These are phyloP conservation scores for Oreochromis spilurus DNA, from an alignment of 2,113 vertebrate species.

Conservation along the genomic window DNA sequence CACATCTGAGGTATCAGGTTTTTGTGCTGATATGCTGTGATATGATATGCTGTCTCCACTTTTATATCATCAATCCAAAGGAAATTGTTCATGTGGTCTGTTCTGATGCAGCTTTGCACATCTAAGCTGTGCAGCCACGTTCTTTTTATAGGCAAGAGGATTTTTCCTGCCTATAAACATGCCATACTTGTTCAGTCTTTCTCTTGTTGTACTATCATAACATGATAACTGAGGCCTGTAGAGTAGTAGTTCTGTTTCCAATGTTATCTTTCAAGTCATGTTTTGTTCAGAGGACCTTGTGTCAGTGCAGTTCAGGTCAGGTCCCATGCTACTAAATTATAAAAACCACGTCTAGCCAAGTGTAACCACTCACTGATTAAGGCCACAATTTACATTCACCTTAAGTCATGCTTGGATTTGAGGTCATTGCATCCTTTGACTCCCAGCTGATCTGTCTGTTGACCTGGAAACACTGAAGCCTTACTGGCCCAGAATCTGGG, in stretches of 20 bases:
- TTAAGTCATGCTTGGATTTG: background rate
- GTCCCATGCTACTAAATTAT: background rate
- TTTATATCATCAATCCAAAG: background rate
- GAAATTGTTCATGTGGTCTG: background rate
- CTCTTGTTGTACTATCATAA: background rate
- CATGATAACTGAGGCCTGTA: background rate
- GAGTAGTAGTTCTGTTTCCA: background rate
- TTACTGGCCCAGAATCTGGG: background rate
- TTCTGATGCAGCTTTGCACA: background rate
- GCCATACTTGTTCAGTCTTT: background rate
- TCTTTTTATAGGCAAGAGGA: background rate
- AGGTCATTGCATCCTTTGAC: background rate
- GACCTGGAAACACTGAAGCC: background rate
- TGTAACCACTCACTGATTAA: background rate
- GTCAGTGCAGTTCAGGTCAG: background rate
- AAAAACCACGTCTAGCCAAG: background rate
- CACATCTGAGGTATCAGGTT: background rate
- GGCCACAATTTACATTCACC: background rate
- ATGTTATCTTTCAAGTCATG: background rate
- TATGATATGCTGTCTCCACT: background rate
- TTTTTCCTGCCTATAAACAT: background rate
- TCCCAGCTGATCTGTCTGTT: conserved; percentile 4
- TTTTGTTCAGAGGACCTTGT: background rate
- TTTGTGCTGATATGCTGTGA: background rate
- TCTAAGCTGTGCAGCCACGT: background rate